Evolutionary conservation across 2,113 vertebrate species (phyloP).

Genomic region (Strigops habroptila): DNA sequence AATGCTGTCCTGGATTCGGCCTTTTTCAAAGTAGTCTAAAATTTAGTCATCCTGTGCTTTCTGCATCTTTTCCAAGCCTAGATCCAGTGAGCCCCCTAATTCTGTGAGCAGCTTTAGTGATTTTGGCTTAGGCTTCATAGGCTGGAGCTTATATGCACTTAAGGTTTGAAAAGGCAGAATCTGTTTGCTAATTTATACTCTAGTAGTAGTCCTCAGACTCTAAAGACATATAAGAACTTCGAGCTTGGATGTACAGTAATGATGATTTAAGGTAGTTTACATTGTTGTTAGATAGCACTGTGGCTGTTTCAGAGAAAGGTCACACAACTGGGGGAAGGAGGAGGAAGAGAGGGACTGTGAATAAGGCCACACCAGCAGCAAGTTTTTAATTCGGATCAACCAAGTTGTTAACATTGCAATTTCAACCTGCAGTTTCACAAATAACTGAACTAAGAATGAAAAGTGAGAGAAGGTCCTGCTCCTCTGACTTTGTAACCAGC

Average conservation of each 20-base stretch:
- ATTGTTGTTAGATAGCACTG: neutral
- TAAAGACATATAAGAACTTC: neutral
- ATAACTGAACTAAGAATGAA: neutral
- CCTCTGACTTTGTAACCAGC: neutral
- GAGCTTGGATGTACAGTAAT: neutral
- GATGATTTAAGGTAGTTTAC: neutral
- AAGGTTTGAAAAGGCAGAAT: neutral
- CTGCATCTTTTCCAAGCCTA: neutral
- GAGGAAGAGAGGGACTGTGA: neutral
- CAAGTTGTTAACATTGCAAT: neutral
- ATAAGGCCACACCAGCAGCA: neutral
- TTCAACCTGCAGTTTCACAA: neutral
- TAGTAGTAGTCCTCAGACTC: neutral
- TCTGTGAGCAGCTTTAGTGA: neutral
- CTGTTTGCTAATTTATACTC: neutral
- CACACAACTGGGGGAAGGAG: neutral
- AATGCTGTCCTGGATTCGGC: neutral
- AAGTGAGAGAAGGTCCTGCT: neutral
- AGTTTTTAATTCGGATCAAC: neutral
- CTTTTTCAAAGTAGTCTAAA: neutral
- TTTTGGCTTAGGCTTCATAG: neutral
- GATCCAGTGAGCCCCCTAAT: neutral
- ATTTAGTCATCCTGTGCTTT: neutral
- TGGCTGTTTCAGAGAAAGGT: neutral
- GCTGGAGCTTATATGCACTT: neutral